Evolutionary conservation across 2,888 invertebrate genomes (phyloP), one percentile per base, ranked within the genome.

Genomic region (Steinernema hermaphroditum): DNA sequence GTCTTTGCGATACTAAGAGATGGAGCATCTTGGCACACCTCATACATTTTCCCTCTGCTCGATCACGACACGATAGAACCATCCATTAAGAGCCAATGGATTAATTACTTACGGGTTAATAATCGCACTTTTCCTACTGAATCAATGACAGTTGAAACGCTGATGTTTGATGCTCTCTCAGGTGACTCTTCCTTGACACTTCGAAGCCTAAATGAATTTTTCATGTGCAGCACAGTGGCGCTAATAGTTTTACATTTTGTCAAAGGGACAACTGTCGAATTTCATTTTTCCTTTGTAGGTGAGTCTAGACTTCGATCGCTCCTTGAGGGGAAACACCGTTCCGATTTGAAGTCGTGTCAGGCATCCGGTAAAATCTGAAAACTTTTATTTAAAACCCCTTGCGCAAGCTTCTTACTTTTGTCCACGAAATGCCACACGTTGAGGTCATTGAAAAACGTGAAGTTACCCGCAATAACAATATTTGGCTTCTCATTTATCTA

Each of bases 401-500:
- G 4, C 2, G 0, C 24, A 50, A 16, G 32, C 32, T 32, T 73
- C 77, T 73, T 72, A 82, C 82, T 79, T 68, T 74, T 70, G 74
- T 84, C 83, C 2, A 85, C 69, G 71, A 86, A 81, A 19, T 78
- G 75, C 85, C 85, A 85, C 8, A 82, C 82, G 68, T 85, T 85
- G 70, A 85, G 79, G 22, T 74, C 75, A 43, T 80, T 75, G 75
- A 85, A 85, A 69, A 85, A 85, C 2, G 83, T 79, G 77, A 83
- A 85, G 74, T 85, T 85, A 49, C 85, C 85, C 43, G 81, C 78
- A 43, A 85, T 73, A 8, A 77, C 72, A 29, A 85, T 78, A n/a
- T 78, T 79, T 32, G 70, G 72, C 69, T 80, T 78, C 14, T 78
- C 82, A 72, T 85, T 84, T 4, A 85, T 69, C 78, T 83, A 34